A percentile compares a stretch with the other conserved stretches of the same genome.
phyloP scores from a whole-genome alignment of 2,113 vertebrate species.

The Platysternon megacephalum region DNA sequence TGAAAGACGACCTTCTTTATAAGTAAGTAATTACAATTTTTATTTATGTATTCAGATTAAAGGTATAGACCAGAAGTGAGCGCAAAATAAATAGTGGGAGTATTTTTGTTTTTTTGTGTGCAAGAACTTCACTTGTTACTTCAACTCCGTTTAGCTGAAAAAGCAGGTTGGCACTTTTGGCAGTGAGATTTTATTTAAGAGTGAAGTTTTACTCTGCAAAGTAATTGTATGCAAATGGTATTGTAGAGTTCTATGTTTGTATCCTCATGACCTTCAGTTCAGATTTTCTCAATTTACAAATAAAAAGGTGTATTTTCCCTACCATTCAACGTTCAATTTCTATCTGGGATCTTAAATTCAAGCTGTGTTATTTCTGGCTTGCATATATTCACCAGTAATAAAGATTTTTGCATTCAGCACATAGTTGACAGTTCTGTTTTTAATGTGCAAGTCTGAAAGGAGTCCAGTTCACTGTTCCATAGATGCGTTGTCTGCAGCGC shows the following conservation, averaged over 20 bases:
- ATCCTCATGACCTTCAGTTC: neutral
- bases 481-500: no score
- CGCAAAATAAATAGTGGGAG: neutral
- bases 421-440: no score
- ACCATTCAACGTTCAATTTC: neutral
- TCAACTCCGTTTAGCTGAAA: neutral
- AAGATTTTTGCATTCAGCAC: neutral
- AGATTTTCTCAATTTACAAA: neutral
- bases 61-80: neutral
- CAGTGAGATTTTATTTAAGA: neutral
- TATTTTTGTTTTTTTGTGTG: neutral
- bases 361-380: neutral
- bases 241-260: neutral
- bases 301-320: neutral
- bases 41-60: neutral
- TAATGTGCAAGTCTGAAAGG: no score
- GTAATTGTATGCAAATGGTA: neutral
- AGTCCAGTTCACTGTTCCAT: no score
- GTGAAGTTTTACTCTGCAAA: neutral
- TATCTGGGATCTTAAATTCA: neutral
- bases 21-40: constrained; percentile 67
- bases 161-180: neutral
- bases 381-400: neutral
- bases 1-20: constrained; percentile 14
- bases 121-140: neutral